A percentile compares a stretch with the other conserved stretches of the same genome.
Conservation (phyloP, 2,888 invertebrate genomes). For the Mythimna ferrago region DNA sequence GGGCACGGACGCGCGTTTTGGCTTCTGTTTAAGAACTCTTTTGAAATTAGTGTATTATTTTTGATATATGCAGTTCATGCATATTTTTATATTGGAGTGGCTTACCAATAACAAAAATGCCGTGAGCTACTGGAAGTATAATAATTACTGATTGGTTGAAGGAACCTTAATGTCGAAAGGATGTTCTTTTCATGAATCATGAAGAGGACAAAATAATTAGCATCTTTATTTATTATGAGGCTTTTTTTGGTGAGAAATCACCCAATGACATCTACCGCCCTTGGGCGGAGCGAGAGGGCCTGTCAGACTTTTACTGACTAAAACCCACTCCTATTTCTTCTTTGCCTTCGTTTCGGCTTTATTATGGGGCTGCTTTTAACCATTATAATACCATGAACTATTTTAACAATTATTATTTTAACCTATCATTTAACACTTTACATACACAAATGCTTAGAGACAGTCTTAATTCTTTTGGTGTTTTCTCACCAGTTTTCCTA, state of each 20-base stretch:
- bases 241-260: no score
- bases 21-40: conserved; percentile 88
- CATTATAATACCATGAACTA: not conserved
- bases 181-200: conserved; percentile 21
- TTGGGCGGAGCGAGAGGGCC: no score
- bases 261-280: no score
- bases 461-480: no score
- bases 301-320: no score
- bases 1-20: conserved; percentile 85
- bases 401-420: not conserved
- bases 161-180: conserved; percentile 37
- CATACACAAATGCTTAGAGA: no score
- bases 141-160: conserved; percentile 46
- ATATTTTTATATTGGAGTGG: conserved; percentile 52
- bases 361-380: not conserved
- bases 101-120: conserved; percentile 58
- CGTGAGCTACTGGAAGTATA: conserved; percentile 54
- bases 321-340: no score
- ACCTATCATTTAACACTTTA: no score
- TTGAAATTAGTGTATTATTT: conserved; percentile 81
- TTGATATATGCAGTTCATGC: conserved; percentile 61
- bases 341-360: no score
- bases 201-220: conserved; percentile 20
- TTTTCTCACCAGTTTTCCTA: no score
- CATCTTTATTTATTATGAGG: not conserved